phyloP scores from a whole-genome alignment of 2,113 vertebrate species.

The Damaliscus lunatus region DNA sequence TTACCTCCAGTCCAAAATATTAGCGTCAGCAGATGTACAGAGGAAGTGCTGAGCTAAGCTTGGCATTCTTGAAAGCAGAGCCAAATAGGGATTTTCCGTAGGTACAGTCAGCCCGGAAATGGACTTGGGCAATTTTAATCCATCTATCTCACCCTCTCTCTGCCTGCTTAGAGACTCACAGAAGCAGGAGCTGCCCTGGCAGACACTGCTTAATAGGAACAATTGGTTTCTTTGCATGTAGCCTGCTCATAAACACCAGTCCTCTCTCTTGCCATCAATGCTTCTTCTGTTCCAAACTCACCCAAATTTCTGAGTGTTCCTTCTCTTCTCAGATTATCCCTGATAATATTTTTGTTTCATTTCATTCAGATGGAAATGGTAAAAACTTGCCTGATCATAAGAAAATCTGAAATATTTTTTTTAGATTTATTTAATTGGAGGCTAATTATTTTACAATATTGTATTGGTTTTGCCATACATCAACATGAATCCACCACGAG shows the following conservation, averaged over 20 bases:
- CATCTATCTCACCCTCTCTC: background rate
- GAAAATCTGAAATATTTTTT: background rate
- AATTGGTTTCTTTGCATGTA: background rate
- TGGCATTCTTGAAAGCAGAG: background rate
- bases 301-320: background rate
- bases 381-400: background rate
- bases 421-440: background rate
- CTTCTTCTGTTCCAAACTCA: background rate
- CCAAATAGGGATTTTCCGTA: slow-evolving; percentile 8
- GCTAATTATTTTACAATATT: too few species aligned
- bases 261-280: background rate
- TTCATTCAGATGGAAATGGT: background rate
- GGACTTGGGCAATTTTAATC: background rate
- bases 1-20: background rate
- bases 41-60: background rate
- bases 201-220: background rate
- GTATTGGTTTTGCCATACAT: too few species aligned
- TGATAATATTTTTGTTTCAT: background rate
- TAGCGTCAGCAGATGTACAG: background rate
- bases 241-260: background rate
- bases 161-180: background rate
- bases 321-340: background rate
- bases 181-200: background rate
- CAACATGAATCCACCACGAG: too few species aligned
- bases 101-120: background rate